Percentiles rank a stretch among this genome's conserved stretches.
Evolutionary conservation across 2,113 vertebrate genomes (phyloP).

Genomic region (Glaucidium brasilianum): DNA sequence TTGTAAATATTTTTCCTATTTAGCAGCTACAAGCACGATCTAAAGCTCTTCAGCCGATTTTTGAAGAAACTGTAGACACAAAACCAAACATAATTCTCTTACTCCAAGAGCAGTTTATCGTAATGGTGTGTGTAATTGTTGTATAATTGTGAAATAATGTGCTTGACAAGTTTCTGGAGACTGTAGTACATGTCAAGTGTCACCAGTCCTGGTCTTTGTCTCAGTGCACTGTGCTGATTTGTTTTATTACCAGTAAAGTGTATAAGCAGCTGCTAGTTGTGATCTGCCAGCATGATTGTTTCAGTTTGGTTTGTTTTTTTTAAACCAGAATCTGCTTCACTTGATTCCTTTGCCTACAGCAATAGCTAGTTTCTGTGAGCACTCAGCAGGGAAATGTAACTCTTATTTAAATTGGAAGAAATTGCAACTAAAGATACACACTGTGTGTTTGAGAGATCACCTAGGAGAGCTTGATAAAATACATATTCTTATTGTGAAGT

Average conservation of each 20-base stretch:
- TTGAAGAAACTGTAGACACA: background rate
- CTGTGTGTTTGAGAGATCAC: background rate
- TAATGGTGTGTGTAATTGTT: background rate
- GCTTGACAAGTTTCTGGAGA: background rate
- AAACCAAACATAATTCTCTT: background rate
- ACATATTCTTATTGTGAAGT: background rate
- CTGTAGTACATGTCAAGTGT: background rate
- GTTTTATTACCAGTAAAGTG: background rate
- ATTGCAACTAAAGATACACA: background rate
- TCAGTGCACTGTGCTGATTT: background rate
- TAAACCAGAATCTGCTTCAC: background rate
- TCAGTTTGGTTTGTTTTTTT: background rate
- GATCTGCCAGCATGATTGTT: background rate
- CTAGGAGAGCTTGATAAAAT: conserved; percentile 2
- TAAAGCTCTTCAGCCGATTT: background rate
- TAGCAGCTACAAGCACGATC: background rate
- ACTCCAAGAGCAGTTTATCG: background rate
- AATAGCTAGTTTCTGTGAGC: conserved; percentile 8
- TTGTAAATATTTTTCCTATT: background rate
- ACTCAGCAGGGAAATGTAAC: conserved; percentile 20
- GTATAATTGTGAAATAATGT: background rate
- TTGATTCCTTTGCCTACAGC: conserved; percentile 14
- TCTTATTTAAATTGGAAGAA: conserved; percentile 39
- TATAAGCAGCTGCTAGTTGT: background rate
- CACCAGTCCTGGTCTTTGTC: background rate